These are phyloP conservation scores for Leptonema lineaticorne DNA, from an alignment of 1,140 invertebrate species.

Conservation along the genomic window DNA sequence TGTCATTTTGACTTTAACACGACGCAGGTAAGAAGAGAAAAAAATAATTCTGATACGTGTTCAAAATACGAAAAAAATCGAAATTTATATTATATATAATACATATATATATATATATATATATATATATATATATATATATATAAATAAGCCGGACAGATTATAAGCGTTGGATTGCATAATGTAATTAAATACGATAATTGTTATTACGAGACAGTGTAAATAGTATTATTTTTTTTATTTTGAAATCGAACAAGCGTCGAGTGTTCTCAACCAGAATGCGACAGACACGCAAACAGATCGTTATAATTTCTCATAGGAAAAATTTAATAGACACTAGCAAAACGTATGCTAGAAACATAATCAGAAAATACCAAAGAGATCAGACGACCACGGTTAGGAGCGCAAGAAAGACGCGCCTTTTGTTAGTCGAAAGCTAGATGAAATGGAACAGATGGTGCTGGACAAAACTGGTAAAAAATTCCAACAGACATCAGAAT, in stretches of 20 bases:
- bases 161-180: no score
- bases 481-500: not conserved
- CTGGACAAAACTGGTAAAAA: not conserved
- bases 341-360: not conserved
- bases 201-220: not conserved
- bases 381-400: not conserved
- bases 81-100: no score
- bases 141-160: no score
- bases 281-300: not conserved
- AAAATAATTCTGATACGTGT: not conserved
- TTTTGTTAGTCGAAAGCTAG: not conserved
- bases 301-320: not conserved
- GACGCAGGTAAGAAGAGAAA: not conserved
- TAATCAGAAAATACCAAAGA: not conserved
- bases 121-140: no score
- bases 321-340: not conserved
- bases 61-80: not conserved
- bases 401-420: no score
- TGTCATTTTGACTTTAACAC: not conserved
- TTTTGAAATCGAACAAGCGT: not conserved
- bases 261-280: not conserved
- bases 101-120: no score
- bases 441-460: constrained; percentile 14
- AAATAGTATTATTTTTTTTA: no score
- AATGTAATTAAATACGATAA: not conserved